These are phyloP conservation scores for Brassicogethes aeneus DNA, from an alignment of 2,888 invertebrate species.

Conservation along the genomic window DNA sequence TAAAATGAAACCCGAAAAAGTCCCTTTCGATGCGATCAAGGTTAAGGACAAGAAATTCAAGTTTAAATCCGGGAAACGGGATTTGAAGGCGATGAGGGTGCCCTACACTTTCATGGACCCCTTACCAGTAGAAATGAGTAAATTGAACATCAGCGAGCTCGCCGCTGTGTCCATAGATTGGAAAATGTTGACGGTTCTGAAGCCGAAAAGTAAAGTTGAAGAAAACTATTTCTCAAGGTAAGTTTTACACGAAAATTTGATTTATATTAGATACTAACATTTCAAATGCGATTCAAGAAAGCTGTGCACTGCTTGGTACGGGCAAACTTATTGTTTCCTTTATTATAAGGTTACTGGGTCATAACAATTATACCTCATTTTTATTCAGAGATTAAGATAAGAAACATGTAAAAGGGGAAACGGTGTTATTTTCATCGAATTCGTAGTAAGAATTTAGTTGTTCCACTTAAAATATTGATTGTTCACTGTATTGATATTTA, in stretches of 20 bases:
- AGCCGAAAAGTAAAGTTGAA: slow-evolving; percentile 75
- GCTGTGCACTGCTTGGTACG: slow-evolving; percentile 3
- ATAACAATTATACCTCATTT: too few relatives aligned
- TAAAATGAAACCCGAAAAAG: slow-evolving; percentile 80
- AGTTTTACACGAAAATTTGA: slow-evolving; percentile 2
- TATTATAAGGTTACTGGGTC: not conserved
- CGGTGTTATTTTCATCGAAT: too few relatives aligned
- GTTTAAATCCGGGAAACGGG: slow-evolving; percentile 66
- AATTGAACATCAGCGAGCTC: slow-evolving; percentile 64
- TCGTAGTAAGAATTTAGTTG: too few relatives aligned
- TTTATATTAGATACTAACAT: not conserved
- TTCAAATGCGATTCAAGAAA: not conserved
- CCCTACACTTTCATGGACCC: slow-evolving; percentile 66
- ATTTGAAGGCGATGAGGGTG: slow-evolving; percentile 55
- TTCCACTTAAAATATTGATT: too few relatives aligned
- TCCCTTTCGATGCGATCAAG: slow-evolving; percentile 67
- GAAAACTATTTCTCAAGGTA: slow-evolving; percentile 81
- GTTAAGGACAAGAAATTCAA: slow-evolving; percentile 66
- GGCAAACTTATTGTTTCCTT: not conserved
- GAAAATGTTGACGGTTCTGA: slow-evolving; percentile 83
- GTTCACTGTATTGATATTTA: too few relatives aligned
- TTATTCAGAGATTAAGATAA: too few relatives aligned
- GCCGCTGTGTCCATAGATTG: slow-evolving; percentile 83
- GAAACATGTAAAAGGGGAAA: too few relatives aligned
- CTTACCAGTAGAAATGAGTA: slow-evolving; percentile 72